Percentiles rank a stretch among this genome's conserved stretches.
These are phyloP conservation scores for Harpagus bidentatus DNA, from an alignment of 2,113 vertebrate genomes.

Conservation along the genomic window DNA sequence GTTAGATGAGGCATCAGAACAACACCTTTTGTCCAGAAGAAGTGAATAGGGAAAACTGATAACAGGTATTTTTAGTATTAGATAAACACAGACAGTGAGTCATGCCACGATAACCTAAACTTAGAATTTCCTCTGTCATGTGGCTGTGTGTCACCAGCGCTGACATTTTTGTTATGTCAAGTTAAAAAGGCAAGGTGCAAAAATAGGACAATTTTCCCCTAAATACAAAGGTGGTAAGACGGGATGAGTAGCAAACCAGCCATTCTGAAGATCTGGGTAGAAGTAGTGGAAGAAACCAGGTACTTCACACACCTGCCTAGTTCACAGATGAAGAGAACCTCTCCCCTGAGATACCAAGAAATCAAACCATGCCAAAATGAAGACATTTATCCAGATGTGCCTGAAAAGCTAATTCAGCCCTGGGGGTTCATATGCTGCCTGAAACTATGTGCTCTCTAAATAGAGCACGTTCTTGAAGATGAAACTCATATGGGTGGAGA, in stretches of 20 bases:
- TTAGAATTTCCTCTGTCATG: conserved; percentile 23
- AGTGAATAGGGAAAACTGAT: not conserved
- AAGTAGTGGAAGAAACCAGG: not conserved
- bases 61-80: not conserved
- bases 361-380: not conserved
- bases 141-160: not conserved
- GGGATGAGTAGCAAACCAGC: not conserved
- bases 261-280: not conserved
- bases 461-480: not conserved
- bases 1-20: not conserved
- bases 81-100: conserved; percentile 20
- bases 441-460: not conserved
- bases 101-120: not conserved
- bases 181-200: not conserved
- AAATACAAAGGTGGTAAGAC: not conserved
- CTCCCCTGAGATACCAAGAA: not conserved
- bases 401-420: not conserved
- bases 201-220: not conserved
- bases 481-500: not conserved
- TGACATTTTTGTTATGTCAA: not conserved
- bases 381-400: not conserved
- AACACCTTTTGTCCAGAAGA: not conserved
- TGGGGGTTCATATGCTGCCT: not conserved
- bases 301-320: not conserved
- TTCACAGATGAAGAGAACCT: not conserved